Base-by-base conservation (phyloP, 2,797 vertebrate genomes). In the Sebastes matsubarae region DNA sequence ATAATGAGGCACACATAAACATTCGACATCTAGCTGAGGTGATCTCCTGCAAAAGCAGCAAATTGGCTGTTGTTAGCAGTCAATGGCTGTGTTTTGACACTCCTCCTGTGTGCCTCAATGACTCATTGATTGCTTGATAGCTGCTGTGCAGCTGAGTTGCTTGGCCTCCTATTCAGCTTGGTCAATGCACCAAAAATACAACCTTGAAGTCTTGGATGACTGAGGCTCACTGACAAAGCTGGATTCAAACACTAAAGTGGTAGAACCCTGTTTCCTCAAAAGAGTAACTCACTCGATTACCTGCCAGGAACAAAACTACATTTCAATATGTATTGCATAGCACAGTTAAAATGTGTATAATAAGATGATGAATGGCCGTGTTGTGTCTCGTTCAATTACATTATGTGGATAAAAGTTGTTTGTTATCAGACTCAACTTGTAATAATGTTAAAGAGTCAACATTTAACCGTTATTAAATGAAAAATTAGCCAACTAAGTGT, bases 51-150 rank as follows among this genome's bases (percentile, higher is more conserved):
- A 86, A 86, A 90, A 92, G 91, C 89, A 83, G 84, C 82, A 89
- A 94, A 93, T 90, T 92, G 92, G 84, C 91, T 87, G 88, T 85
- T 92, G 91, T 92, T 91, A 84, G 81, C 89, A 83, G 89, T 93
- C 91, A 90, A 90, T 92, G 91, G 89, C 80, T 82, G 88, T 93
- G 91, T 94, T 94, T 94, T 93, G 93, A 94, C 92, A 92, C 88
- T 83, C 77, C 85, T 87, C 84, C 89, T 83, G 89, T 88, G 91
- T 75, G 91, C 85, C 90, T 93, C 87, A 89, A 93, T 90, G 89
- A 92, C 90, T 94, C 93, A 94, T 94, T 93, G 93, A 94, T 94
- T 93, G 92, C 84, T 91, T 87, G 89, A 91, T 92, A 82, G 89
- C 85, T 85, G 88, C 82, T 86, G 87, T 77, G 80, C 84, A 87